phyloP scores from a whole-genome alignment of 2,797 vertebrate species.

The Cyprinella venusta region DNA sequence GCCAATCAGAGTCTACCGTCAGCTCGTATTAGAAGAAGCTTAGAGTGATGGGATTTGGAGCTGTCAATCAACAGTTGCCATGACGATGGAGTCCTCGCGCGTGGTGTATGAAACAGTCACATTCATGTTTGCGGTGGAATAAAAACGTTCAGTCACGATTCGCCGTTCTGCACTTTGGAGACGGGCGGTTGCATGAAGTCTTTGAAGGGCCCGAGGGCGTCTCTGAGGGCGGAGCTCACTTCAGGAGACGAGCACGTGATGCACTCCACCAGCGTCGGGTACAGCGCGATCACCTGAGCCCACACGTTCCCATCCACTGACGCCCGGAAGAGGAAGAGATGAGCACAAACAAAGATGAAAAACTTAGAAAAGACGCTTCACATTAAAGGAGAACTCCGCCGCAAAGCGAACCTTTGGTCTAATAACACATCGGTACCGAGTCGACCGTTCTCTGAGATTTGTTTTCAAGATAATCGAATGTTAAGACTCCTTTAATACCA shows the following conservation, averaged over 20 bases:
- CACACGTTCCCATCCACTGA: conserved; percentile 96
- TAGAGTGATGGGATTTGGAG: conserved; percentile 58
- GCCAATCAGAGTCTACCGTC: conserved; percentile 75
- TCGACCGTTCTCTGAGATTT: too few relatives aligned
- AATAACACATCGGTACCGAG: too few relatives aligned
- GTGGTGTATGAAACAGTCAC: conserved; percentile 71
- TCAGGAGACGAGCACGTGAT: conserved; percentile 96
- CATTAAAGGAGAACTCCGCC: too few relatives aligned
- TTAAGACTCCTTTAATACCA: too few relatives aligned
- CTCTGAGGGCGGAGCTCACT: conserved; percentile 95
- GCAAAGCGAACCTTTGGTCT: too few relatives aligned
- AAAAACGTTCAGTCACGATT: conserved; percentile 70
- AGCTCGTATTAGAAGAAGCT: conserved; percentile 76
- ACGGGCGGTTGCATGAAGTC: conserved; percentile 98
- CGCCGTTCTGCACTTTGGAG: conserved; percentile 96
- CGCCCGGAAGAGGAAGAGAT: conserved; percentile 43
- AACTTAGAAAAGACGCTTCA: too few relatives aligned
- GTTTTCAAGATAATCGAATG: too few relatives aligned
- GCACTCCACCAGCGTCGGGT: conserved; percentile 96
- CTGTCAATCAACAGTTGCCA: conserved; percentile 39
- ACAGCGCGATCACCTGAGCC: conserved; percentile 97
- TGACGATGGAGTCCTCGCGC: conserved; percentile 53
- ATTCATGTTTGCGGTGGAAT: conserved; percentile 70
- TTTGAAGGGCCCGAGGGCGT: conserved; percentile 96
- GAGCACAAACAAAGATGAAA: not conserved